Base-by-base conservation (phyloP, 2,797 vertebrate species). In the Coilia nasus region DNA sequence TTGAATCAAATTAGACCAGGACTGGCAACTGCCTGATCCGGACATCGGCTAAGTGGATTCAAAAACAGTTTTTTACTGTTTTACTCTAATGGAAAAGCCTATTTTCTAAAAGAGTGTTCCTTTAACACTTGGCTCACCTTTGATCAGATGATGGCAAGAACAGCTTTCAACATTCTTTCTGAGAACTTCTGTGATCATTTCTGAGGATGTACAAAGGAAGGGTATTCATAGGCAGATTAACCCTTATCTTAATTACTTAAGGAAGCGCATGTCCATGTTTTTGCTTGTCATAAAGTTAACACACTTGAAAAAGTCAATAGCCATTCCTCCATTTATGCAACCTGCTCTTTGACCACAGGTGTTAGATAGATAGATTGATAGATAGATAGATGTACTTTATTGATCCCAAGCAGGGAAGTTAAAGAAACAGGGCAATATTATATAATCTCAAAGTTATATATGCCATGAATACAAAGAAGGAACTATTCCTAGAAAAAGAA, bases 131-230 rank as follows among this genome's bases (percentile, higher is more conserved):
- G 67, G 67, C 67, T 71, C 12, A 14, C 25, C 67, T 12, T 75
- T 75, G 67, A 75, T 75, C 67, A 75, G 67, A 31, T 75, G 67
- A 75, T 35, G 67, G 67, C 4, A 54, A 54, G 14, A 75, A 31
- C 28, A 35, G 28, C 28, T 75, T 75, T 28, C 28, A 35, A 35
- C 25, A 31, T 28, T 14, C 23, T 15, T 17, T 35, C 28, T 75
- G 67, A 15, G 67, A 75, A 75, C 67, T 4, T 54, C 15, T 31
- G 28, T 23, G 67, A 19, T 75, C 15, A 19, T 17, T 75, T 75
- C 67, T 17, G 67, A 75, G 64, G 12, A 64, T 12, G 6, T 9
- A 64, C n/a, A 64, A 64, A 64, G 60, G 67, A 4, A 75, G 28
- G 17, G 67, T 19, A 35, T 31, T 35, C 15, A 75, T 75, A 25